phyloP scores from a whole-genome alignment of 2,797 vertebrate species.

The Enteromius treurensis region DNA sequence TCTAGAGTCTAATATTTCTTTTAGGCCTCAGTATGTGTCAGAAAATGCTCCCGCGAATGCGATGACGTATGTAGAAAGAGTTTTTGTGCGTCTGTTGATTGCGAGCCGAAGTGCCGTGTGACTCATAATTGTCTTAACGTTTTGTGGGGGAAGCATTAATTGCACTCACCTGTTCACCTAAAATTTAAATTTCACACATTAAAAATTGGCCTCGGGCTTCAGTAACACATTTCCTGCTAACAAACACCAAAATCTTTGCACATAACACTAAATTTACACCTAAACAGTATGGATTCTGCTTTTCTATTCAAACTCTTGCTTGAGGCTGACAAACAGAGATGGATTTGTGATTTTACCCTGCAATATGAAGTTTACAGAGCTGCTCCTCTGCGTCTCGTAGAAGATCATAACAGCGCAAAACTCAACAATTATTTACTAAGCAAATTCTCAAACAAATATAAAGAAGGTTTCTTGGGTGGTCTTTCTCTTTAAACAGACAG shows the following conservation, averaged over 20 bases:
- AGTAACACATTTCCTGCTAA: neutral
- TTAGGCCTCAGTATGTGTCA: slow-evolving; percentile 13
- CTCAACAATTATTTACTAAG: slow-evolving; percentile 7
- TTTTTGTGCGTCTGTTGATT: neutral
- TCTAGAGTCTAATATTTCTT: slow-evolving; percentile 55
- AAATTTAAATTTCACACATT: neutral
- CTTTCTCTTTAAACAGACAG: slow-evolving; percentile 3
- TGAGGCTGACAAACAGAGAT: slow-evolving; percentile 1
- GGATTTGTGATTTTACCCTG: neutral
- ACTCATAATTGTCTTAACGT: neutral
- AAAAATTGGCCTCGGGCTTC: neutral
- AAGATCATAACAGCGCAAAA: neutral
- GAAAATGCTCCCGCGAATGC: neutral
- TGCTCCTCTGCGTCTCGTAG: neutral
- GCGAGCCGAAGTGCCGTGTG: neutral
- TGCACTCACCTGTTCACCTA: slow-evolving; percentile 5
- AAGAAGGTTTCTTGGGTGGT: neutral
- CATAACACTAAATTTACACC: neutral
- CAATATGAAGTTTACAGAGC: neutral
- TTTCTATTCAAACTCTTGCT: neutral
- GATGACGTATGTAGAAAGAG: slow-evolving; percentile 15
- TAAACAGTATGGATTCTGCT: neutral
- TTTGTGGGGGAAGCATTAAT: neutral
- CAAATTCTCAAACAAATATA: neutral
- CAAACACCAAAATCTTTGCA: neutral